Percentiles rank a stretch among this genome's conserved stretches.
Evolutionary conservation across 2,888 invertebrate species (phyloP).

Genomic region (Lamproptera curius): DNA sequence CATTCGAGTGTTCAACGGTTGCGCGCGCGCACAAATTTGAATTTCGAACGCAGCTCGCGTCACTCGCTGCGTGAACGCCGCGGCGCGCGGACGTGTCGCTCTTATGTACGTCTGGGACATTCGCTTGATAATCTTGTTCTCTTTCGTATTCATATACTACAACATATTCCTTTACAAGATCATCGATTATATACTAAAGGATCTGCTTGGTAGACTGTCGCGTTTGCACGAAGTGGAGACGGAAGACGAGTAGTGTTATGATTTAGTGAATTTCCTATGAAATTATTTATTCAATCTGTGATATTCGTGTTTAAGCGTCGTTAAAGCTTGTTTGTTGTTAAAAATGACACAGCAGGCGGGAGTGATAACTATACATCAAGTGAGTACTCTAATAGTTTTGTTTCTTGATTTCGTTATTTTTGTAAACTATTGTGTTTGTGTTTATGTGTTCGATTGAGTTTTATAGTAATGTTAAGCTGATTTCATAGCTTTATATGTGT

Average conservation of each 20-base stretch:
- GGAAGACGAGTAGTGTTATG: constrained; percentile 48
- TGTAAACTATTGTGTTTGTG: no score
- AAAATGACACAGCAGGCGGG: constrained; percentile 54
- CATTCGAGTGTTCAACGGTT: constrained; percentile 25
- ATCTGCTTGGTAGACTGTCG: constrained; percentile 35
- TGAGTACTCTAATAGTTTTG: constrained; percentile 34
- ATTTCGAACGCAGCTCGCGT: constrained; percentile 24
- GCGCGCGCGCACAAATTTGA: constrained; percentile 42
- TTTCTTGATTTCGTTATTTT: no score
- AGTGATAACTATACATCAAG: constrained; percentile 63
- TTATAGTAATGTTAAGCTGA: no score
- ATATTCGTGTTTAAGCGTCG: constrained; percentile 42
- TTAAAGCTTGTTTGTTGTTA: constrained; percentile 24
- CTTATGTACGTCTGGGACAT: constrained; percentile 42
- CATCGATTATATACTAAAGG: constrained; percentile 44
- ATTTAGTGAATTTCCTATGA: constrained; percentile 29
- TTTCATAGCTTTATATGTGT: no score
- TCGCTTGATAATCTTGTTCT: constrained; percentile 51
- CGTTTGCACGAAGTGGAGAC: constrained; percentile 45
- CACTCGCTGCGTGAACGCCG: constrained; percentile 45
- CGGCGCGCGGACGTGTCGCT: constrained; percentile 37
- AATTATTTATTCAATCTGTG: constrained; percentile 69
- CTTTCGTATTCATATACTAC: constrained; percentile 56
- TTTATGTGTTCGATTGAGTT: no score
- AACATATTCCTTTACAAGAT: constrained; percentile 59